A percentile compares a stretch with the other conserved stretches of the same genome.
Evolutionary conservation across 2,888 invertebrate species (phyloP).

Genomic region (Hyalella azteca): DNA sequence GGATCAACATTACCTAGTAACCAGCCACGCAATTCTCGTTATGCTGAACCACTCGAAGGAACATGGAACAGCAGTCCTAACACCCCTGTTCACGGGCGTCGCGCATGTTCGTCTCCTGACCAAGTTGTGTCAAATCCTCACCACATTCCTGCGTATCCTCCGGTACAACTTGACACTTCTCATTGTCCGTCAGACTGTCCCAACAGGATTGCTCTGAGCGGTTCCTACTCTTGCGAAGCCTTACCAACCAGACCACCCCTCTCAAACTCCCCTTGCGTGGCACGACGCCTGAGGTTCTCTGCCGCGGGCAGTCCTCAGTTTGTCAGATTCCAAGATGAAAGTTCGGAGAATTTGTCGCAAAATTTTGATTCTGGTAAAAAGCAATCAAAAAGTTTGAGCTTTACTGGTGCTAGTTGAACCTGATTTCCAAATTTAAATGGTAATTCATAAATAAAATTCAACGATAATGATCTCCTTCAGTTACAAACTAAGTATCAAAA

Average conservation of each 20-base stretch:
- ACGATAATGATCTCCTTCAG: too few relatives aligned
- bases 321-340: background rate
- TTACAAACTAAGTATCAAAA: too few relatives aligned
- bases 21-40: background rate
- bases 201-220: background rate
- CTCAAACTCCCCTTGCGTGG: background rate
- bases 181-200: slow-evolving; percentile 18
- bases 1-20: background rate
- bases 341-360: slow-evolving; percentile 1
- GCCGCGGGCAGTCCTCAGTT: slow-evolving; percentile 4
- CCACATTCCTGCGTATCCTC: slow-evolving; percentile 10
- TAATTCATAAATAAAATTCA: too few relatives aligned
- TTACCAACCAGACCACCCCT: background rate
- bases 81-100: background rate
- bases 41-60: background rate
- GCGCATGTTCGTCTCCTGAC: background rate
- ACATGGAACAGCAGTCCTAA: slow-evolving; percentile 16
- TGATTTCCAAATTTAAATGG: too few relatives aligned
- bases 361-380: background rate
- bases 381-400: too few relatives aligned
- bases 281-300: background rate
- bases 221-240: slow-evolving; percentile 3
- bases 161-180: background rate
- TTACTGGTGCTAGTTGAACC: too few relatives aligned
- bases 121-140: background rate